Conservation (phyloP, 2,797 vertebrate genomes). For the Vespertilio murinus region DNA sequence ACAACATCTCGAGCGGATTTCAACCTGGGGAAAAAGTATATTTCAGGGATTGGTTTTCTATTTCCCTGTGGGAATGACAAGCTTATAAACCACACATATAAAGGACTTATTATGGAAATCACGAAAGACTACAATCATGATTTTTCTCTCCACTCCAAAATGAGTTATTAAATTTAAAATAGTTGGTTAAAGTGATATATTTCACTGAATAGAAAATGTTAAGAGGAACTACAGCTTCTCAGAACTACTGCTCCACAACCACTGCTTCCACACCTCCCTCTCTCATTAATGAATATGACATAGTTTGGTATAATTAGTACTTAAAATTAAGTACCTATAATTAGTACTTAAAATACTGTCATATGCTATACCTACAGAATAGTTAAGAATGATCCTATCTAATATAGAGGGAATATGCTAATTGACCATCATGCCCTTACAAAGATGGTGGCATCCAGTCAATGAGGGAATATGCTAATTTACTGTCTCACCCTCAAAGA, state of each 20-base stretch:
- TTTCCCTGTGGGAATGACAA: neutral
- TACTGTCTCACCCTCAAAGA: too few relatives aligned
- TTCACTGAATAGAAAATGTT: neutral
- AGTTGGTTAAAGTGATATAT: neutral
- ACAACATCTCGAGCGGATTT: constrained; percentile 99
- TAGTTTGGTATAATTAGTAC: neutral
- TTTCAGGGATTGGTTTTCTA: neutral
- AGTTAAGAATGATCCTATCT: neutral
- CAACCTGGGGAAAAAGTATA: constrained; percentile 85
- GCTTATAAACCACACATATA: neutral
- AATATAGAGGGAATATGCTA: too few relatives aligned
- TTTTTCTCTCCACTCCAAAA: neutral
- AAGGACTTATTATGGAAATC: constrained; percentile 4
- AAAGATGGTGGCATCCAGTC: too few relatives aligned
- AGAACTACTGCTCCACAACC: neutral
- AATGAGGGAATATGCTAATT: too few relatives aligned
- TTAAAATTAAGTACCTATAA: neutral
- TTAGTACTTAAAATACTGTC: neutral
- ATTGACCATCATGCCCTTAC: too few relatives aligned
- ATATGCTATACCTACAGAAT: neutral
- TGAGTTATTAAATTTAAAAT: constrained; percentile 1
- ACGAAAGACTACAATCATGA: constrained; percentile 9
- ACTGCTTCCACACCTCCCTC: neutral
- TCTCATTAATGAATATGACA: neutral
- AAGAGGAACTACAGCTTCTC: neutral